phyloP scores from a whole-genome alignment of 2,888 invertebrate genomes.

The Drosophila fungiperda region DNA sequence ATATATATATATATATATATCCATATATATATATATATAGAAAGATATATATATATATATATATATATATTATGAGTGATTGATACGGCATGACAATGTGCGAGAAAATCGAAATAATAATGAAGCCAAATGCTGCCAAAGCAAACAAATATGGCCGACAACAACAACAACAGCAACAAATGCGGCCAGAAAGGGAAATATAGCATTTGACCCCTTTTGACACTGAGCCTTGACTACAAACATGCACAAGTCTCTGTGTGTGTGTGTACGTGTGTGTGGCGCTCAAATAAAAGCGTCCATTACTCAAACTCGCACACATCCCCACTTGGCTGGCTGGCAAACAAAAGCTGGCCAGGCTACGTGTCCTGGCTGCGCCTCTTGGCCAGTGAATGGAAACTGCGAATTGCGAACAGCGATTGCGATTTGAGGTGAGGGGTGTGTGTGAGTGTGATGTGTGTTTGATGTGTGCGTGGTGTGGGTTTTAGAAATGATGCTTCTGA shows the following conservation, averaged over 20 bases:
- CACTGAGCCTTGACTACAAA: constrained; percentile 51
- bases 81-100: constrained; percentile 70
- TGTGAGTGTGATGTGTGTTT: background rate
- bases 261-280: constrained; percentile 41
- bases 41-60: constrained; percentile 3
- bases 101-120: constrained; percentile 55
- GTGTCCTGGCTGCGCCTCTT: constrained; percentile 51
- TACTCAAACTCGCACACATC: constrained; percentile 68
- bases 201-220: constrained; percentile 82
- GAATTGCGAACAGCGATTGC: constrained; percentile 25
- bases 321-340: constrained; percentile 45
- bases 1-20: constrained; percentile 9
- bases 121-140: constrained; percentile 59
- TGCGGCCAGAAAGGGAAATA: constrained; percentile 26
- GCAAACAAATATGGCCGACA: constrained; percentile 70
- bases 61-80: constrained; percentile 66
- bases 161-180: constrained; percentile 12
- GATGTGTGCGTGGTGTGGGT: background rate
- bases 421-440: background rate
- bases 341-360: constrained; percentile 60
- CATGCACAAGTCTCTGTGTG: background rate
- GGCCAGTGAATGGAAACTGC: constrained; percentile 22
- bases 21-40: constrained; percentile 4
- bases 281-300: constrained; percentile 81
- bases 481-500: constrained; percentile 3